Evolutionary conservation across 2,888 invertebrate genomes (phyloP).

Genomic region (Aleiodes alternator): DNA sequence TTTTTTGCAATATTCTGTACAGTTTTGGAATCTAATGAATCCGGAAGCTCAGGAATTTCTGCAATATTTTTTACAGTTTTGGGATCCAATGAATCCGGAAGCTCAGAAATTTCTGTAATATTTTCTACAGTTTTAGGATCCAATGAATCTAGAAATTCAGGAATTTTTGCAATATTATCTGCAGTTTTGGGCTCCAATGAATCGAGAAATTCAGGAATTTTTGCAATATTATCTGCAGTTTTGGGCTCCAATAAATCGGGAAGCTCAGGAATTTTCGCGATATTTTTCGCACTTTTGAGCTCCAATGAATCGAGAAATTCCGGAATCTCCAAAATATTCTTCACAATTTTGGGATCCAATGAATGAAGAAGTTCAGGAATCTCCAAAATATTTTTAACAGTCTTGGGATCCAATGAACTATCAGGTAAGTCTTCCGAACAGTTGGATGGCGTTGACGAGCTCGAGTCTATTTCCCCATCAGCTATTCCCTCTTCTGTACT

Average conservation of each 20-base stretch:
- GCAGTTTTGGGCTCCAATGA: not conserved
- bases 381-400: too few species aligned
- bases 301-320: not conserved
- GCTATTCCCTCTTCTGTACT: not conserved
- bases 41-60: not conserved
- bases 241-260: not conserved
- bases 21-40: not conserved
- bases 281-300: too few species aligned
- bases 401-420: not conserved
- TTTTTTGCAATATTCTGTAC: too few species aligned
- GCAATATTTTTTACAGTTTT: too few species aligned
- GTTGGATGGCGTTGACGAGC: not conserved
- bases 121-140: too few species aligned
- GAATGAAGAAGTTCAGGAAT: too few species aligned
- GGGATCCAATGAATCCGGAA: not conserved
- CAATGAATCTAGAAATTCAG: not conserved
- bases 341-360: too few species aligned
- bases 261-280: not conserved
- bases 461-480: not conserved
- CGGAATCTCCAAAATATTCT: too few species aligned
- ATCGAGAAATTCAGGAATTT: too few species aligned
- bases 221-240: too few species aligned
- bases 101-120: too few species aligned
- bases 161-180: not conserved
- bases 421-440: not conserved